Conservation (phyloP, 2,797 vertebrate genomes). For the Myioborus miniatus region DNA sequence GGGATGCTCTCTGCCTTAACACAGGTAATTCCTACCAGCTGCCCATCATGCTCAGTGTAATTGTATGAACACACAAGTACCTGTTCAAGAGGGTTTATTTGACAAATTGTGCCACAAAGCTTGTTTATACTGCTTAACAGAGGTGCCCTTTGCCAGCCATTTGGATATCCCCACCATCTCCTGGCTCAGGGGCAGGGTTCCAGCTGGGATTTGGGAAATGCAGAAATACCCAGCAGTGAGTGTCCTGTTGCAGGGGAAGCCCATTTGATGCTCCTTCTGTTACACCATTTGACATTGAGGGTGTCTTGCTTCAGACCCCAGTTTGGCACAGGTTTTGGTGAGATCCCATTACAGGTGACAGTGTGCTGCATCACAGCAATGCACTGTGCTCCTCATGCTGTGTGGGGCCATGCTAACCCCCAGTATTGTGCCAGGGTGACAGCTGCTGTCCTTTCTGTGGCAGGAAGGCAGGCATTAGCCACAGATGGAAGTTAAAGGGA, state of each 20-base stretch:
- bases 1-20: not conserved
- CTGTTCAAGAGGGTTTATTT: not conserved
- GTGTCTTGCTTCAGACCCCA: not conserved
- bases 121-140: not conserved
- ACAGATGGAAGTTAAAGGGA: not conserved
- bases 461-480: not conserved
- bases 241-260: not conserved
- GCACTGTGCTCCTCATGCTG: rapidly evolving
- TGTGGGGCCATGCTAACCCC: rapidly evolving
- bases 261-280: not conserved
- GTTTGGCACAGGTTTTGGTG: not conserved
- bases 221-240: not conserved
- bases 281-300: not conserved
- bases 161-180: not conserved
- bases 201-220: not conserved
- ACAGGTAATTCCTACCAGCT: not conserved
- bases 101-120: not conserved
- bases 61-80: not conserved
- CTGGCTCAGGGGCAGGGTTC: not conserved
- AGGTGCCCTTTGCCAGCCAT: slow-evolving; percentile 2
- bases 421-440: not conserved
- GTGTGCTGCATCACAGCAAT: rapidly evolving
- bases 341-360: rapidly evolving
- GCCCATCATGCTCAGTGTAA: not conserved
- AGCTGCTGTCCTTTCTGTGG: not conserved